A percentile compares a stretch with the other conserved stretches of the same genome.
phyloP scores from a whole-genome alignment of 2,888 invertebrate genomes.

The Pandemis cinnamomeana region DNA sequence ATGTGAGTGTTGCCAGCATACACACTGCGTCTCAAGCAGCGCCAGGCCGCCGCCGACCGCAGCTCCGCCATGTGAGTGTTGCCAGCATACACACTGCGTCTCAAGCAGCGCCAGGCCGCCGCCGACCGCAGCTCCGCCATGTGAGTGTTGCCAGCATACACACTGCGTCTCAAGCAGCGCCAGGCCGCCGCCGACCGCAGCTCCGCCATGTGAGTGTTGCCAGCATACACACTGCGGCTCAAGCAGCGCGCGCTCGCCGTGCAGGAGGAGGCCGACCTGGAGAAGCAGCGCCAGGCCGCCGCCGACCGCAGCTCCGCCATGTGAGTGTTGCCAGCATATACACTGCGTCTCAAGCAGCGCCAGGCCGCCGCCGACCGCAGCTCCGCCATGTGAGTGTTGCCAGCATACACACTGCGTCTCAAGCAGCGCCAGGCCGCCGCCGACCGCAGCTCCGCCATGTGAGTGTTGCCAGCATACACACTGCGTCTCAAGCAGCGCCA shows the following conservation, averaged over 20 bases:
- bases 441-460: slow-evolving; percentile 62
- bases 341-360: slow-evolving; percentile 46
- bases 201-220: slow-evolving; percentile 57
- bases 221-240: slow-evolving; percentile 54
- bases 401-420: too few species aligned
- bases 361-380: slow-evolving; percentile 56
- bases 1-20: slow-evolving; percentile 53
- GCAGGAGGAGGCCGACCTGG: slow-evolving; percentile 70
- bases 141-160: slow-evolving; percentile 50
- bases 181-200: slow-evolving; percentile 56
- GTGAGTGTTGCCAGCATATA: slow-evolving; percentile 50
- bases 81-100: too few species aligned
- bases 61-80: slow-evolving; percentile 58
- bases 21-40: slow-evolving; percentile 46
- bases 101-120: slow-evolving; percentile 51
- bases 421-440: slow-evolving; percentile 53
- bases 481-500: slow-evolving; percentile 49
- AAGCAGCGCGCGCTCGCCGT: slow-evolving; percentile 73
- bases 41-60: slow-evolving; percentile 55
- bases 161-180: slow-evolving; percentile 46
- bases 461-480: slow-evolving; percentile 40
- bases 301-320: slow-evolving; percentile 58
- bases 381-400: slow-evolving; percentile 57
- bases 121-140: slow-evolving; percentile 58
- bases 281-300: slow-evolving; percentile 54